These are phyloP conservation scores for Crypturellus tataupa DNA, from an alignment of 2,797 vertebrate genomes.

Conservation along the genomic window DNA sequence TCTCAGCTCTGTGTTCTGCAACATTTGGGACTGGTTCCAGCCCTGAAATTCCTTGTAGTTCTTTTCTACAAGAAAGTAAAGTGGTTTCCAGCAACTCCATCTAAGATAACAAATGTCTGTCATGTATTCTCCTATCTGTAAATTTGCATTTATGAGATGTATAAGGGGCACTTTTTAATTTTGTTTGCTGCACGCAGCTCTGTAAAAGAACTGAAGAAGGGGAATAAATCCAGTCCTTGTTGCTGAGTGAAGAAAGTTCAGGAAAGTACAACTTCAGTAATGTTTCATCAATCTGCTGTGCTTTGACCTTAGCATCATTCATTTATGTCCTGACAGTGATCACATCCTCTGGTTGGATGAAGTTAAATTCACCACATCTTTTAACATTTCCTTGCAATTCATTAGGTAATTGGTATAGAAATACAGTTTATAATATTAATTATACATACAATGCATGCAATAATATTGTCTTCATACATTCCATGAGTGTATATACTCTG, in stretches of 20 bases:
- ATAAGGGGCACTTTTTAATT: conserved; percentile 53
- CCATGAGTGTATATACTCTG: conserved; percentile 28
- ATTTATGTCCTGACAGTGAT: conserved; percentile 36
- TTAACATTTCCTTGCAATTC: neutral
- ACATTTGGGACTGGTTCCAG: neutral
- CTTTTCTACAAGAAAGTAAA: neutral
- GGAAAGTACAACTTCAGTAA: neutral
- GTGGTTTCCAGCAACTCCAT: conserved; percentile 18
- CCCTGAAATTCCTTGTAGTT: neutral
- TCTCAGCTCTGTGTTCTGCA: neutral
- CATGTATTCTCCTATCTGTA: conserved; percentile 47
- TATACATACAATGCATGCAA: neutral
- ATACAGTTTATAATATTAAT: conserved; percentile 23
- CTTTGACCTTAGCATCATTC: neutral
- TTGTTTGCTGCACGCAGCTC: conserved; percentile 45
- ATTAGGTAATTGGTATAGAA: conserved; percentile 39
- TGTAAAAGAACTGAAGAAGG: conserved; percentile 24
- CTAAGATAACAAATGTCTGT: conserved; percentile 36
- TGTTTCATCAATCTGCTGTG: conserved; percentile 2
- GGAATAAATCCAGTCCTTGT: conserved; percentile 44
- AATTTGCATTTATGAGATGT: conserved; percentile 58
- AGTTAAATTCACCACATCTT: neutral
- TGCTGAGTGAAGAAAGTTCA: conserved; percentile 19
- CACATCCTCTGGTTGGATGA: neutral
- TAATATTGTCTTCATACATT: conserved; percentile 41